Evolutionary conservation across 2,797 vertebrate genomes (phyloP).

Genomic region (Pipistrellus pipistrellus): DNA sequence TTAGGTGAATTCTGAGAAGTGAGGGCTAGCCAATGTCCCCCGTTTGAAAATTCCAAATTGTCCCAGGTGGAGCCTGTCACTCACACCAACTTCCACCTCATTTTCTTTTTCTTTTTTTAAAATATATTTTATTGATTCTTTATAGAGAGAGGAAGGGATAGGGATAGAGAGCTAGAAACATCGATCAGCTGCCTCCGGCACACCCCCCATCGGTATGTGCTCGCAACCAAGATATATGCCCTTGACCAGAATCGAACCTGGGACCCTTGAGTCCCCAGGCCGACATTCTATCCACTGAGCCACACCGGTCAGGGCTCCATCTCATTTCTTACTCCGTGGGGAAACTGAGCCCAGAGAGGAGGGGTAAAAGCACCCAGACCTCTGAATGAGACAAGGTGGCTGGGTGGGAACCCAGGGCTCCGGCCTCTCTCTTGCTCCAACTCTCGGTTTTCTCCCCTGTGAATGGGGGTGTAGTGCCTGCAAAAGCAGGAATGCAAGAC

Average conservation of each 20-base stretch:
- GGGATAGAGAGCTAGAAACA: too few species aligned
- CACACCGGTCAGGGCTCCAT: too few species aligned
- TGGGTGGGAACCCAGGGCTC: not conserved
- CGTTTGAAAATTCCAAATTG: slow-evolving; percentile 43
- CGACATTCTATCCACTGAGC: too few species aligned
- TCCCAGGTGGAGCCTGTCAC: not conserved
- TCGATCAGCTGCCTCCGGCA: too few species aligned
- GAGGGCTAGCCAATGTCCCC: not conserved
- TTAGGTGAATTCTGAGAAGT: not conserved
- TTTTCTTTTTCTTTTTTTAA: not conserved
- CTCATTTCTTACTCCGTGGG: not conserved
- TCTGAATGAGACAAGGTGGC: not conserved
- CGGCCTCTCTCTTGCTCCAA: not conserved
- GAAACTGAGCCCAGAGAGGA: not conserved
- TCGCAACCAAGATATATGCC: too few species aligned
- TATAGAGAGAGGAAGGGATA: too few species aligned
- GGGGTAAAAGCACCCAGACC: not conserved
- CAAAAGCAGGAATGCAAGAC: too few species aligned
- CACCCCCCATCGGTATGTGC: too few species aligned
- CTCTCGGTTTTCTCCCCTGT: not conserved
- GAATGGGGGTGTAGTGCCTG: not conserved
- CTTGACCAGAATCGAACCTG: too few species aligned
- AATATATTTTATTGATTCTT: too few species aligned
- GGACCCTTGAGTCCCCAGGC: too few species aligned
- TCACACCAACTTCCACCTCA: not conserved